Conservation (phyloP, 2,113 vertebrate genomes). For the Notothenia rossii region DNA sequence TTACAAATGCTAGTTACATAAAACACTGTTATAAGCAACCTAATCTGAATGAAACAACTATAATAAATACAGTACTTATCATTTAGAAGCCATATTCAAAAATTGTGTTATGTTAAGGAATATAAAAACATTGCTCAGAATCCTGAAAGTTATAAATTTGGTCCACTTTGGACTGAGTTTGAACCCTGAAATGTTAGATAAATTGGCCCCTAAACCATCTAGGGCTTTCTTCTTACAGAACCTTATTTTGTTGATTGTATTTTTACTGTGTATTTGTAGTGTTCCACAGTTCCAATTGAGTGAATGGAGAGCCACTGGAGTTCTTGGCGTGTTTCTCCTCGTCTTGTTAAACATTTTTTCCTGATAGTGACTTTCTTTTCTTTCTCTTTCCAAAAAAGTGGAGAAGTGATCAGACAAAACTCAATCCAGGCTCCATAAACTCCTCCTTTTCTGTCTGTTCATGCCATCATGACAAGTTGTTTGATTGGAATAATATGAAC, state of each 20-base stretch:
- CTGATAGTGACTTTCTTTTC: slow-evolving; percentile 5
- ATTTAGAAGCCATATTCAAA: no score
- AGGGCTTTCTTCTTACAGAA: background rate
- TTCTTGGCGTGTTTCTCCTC: background rate
- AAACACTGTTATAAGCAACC: no score
- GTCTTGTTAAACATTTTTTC: background rate
- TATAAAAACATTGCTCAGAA: background rate
- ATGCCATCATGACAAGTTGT: no score
- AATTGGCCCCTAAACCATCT: background rate
- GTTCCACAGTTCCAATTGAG: background rate
- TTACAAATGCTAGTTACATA: background rate
- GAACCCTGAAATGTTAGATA: background rate
- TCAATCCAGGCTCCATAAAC: background rate
- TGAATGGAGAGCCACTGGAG: slow-evolving; percentile 8
- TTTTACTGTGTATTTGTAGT: background rate
- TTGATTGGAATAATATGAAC: background rate
- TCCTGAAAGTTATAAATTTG: background rate
- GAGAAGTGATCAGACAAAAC: slow-evolving; percentile 18
- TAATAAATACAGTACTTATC: no score
- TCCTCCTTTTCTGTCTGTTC: background rate
- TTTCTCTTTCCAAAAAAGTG: slow-evolving; percentile 13
- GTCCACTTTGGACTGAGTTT: background rate
- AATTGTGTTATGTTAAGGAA: background rate
- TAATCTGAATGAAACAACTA: no score
- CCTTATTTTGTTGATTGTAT: background rate